phyloP scores from a whole-genome alignment of 37 sponge, comb jelly and placozoan species.

The Geodia barretti region DNA sequence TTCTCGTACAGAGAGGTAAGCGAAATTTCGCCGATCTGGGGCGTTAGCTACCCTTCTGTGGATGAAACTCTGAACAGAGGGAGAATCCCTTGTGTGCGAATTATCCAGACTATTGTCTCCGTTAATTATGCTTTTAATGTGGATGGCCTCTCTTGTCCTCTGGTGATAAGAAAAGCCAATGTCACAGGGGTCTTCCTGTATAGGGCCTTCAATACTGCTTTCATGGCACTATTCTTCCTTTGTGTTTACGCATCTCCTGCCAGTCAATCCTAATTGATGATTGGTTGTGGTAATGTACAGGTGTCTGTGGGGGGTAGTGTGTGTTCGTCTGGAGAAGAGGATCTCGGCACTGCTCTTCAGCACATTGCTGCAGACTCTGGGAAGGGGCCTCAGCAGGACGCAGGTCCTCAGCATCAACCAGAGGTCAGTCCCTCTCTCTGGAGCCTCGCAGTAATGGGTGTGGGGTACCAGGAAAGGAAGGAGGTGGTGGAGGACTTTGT shows the following conservation, averaged over 20 bases:
- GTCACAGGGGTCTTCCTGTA: too few relatives aligned
- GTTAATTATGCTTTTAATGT: too few relatives aligned
- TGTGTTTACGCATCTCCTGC: too few relatives aligned
- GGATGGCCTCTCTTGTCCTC: too few relatives aligned
- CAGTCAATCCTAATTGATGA: not conserved
- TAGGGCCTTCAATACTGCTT: too few relatives aligned
- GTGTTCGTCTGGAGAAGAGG: slow-evolving; percentile 31
- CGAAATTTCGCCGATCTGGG: not conserved
- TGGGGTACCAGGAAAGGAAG: not conserved
- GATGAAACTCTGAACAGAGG: not conserved
- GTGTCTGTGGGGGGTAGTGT: not conserved
- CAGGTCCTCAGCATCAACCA: not conserved
- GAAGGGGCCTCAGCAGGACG: not conserved
- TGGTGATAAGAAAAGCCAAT: too few relatives aligned
- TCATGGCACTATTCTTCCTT: too few relatives aligned
- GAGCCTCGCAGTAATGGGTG: not conserved
- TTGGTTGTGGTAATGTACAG: not conserved
- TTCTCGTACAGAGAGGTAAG: slow-evolving; percentile 64
- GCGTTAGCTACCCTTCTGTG: too few relatives aligned
- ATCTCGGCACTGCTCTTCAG: slow-evolving; percentile 37
- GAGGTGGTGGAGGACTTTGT: slow-evolving; percentile 98
- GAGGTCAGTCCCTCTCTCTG: not conserved
- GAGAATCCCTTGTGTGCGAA: too few relatives aligned
- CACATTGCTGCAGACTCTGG: not conserved
- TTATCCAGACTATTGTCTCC: too few relatives aligned